Evolutionary conservation across 2,888 invertebrate species (phyloP).

Genomic region (Steinernema scapterisci): DNA sequence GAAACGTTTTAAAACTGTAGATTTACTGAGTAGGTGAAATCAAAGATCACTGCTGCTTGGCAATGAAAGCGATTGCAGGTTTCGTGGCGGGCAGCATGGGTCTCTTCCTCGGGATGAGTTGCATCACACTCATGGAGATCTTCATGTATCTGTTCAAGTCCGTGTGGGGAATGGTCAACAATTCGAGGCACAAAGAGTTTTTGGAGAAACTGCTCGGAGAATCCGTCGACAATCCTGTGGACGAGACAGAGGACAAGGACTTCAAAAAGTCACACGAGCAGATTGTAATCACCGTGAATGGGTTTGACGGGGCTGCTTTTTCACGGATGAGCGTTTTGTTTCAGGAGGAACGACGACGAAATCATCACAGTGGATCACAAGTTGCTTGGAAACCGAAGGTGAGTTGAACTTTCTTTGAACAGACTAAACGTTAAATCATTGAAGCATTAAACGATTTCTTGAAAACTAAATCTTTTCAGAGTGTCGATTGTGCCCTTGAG

Average conservation of each 20-base stretch:
- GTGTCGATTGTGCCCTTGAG: not conserved
- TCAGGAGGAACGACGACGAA: conserved; percentile 5
- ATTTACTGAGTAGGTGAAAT: conserved; percentile 47
- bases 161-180: conserved; percentile 35
- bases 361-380: conserved; percentile 13
- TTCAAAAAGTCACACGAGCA: conserved; percentile 1
- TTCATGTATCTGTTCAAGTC: conserved; percentile 46
- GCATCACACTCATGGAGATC: conserved; percentile 54
- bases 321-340: too few relatives aligned
- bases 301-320: not conserved
- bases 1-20: conserved; percentile 46
- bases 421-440: too few relatives aligned
- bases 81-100: conserved; percentile 57
- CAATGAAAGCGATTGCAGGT: too few relatives aligned
- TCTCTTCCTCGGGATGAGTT: conserved; percentile 58
- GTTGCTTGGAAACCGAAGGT: conserved; percentile 4
- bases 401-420: too few relatives aligned
- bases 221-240: not conserved
- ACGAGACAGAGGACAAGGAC: not conserved
- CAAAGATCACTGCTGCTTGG: not conserved
- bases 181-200: conserved; percentile 19
- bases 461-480: too few relatives aligned
- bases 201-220: conserved; percentile 16
- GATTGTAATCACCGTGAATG: conserved; percentile 12
- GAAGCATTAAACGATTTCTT: too few relatives aligned